Conservation (phyloP, 2,888 invertebrate species). For the Celastrina argiolus region DNA sequence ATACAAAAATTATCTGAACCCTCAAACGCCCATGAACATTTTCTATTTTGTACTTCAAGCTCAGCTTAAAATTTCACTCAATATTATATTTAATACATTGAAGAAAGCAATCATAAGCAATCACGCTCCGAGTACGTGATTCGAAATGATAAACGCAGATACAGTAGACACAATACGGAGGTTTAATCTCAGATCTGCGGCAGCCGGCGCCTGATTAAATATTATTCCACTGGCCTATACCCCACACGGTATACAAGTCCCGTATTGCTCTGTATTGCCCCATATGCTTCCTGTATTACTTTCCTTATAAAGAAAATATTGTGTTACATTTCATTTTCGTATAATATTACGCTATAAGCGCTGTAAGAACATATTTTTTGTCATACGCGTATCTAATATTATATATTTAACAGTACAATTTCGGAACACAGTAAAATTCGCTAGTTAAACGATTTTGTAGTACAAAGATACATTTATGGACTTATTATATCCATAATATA, state of each 20-base stretch:
- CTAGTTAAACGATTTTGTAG: too few species aligned
- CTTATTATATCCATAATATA: too few species aligned
- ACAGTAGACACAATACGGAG: constrained; percentile 25
- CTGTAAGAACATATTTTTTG: too few species aligned
- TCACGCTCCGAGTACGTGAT: constrained; percentile 48
- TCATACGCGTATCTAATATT: too few species aligned
- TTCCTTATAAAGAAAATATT: constrained; percentile 6
- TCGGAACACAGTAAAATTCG: too few species aligned
- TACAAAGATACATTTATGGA: too few species aligned
- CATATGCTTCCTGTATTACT: neutral
- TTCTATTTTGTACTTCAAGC: neutral
- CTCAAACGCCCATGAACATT: neutral
- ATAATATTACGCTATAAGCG: too few species aligned
- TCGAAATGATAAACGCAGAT: constrained; percentile 46
- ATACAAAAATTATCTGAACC: too few species aligned
- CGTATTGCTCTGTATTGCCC: constrained; percentile 1
- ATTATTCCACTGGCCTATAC: constrained; percentile 21
- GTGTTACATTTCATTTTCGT: neutral
- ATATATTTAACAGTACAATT: too few species aligned
- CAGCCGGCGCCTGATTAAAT: constrained; percentile 24
- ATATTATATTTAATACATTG: neutral
- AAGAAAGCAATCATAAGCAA: constrained; percentile 40
- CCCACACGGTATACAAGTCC: neutral
- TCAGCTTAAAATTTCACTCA: neutral
- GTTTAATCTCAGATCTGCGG: constrained; percentile 34